A percentile compares a stretch with the other conserved stretches of the same genome.
Conservation (phyloP, 2,888 invertebrate genomes). For the Ganaspis brasiliensis region DNA sequence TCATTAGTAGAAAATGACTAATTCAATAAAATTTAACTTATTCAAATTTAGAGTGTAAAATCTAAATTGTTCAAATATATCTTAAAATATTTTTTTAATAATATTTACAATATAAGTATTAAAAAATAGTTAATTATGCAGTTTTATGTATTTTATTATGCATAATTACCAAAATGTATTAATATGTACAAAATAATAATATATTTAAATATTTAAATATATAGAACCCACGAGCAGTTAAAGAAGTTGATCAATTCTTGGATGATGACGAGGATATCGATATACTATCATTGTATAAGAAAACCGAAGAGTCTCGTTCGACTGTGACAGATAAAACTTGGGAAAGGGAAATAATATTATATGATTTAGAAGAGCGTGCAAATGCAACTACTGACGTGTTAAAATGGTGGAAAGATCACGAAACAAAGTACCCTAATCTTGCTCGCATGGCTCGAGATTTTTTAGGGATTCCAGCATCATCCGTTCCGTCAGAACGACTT, state of each 20-base stretch:
- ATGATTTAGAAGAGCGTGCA: slow-evolving; percentile 7
- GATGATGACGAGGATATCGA: not conserved
- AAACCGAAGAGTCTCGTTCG: not conserved
- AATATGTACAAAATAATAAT: too few relatives aligned
- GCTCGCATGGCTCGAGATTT: slow-evolving; percentile 7
- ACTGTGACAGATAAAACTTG: not conserved
- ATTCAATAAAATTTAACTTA: too few relatives aligned
- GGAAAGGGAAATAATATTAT: slow-evolving; percentile 2
- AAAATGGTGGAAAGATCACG: slow-evolving; percentile 31
- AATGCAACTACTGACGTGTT: not conserved
- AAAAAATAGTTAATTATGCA: too few relatives aligned
- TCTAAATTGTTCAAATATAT: too few relatives aligned
- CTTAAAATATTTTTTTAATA: too few relatives aligned
- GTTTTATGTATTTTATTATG: too few relatives aligned
- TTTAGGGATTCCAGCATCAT: not conserved
- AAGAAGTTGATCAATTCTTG: not conserved
- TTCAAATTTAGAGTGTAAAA: too few relatives aligned
- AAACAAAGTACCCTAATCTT: slow-evolving; percentile 1
- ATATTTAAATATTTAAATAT: too few relatives aligned
- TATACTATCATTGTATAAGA: not conserved
- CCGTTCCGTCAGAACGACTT: not conserved
- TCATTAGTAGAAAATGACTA: too few relatives aligned
- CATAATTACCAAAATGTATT: too few relatives aligned
- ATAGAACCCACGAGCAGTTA: not conserved
- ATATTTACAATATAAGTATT: too few relatives aligned